Conservation (phyloP, 2,888 invertebrate genomes). For the Bibio marci region DNA sequence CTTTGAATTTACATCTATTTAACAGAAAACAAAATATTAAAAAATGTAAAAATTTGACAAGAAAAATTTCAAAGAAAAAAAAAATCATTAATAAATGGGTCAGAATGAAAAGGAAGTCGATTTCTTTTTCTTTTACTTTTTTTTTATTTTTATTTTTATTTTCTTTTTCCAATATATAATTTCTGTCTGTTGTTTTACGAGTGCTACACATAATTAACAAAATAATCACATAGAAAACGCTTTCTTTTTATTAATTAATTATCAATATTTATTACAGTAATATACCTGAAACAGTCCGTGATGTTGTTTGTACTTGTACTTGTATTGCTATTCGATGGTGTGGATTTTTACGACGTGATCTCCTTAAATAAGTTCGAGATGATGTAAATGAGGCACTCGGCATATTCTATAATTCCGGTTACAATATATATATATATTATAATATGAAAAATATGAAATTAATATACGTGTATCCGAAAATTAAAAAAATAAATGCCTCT, state of each 20-base stretch:
- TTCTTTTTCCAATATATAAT: background rate
- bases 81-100: too few species aligned
- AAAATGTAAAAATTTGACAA: too few species aligned
- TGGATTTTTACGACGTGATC: slow-evolving; percentile 81
- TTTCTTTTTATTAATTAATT: too few species aligned
- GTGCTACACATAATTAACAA: background rate
- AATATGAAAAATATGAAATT: background rate
- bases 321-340: slow-evolving; percentile 48
- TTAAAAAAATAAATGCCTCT: background rate
- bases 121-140: background rate
- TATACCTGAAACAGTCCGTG: slow-evolving; percentile 25
- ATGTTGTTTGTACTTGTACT: slow-evolving; percentile 14
- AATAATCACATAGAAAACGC: too few species aligned
- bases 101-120: background rate
- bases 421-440: background rate
- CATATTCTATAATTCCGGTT: slow-evolving; percentile 41
- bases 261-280: too few species aligned
- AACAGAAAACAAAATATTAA: too few species aligned
- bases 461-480: background rate
- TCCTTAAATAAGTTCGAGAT: slow-evolving; percentile 79
- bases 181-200: too few species aligned
- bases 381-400: slow-evolving; percentile 91
- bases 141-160: background rate
- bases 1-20: too few species aligned
- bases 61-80: too few species aligned